Evolutionary conservation across 1,140 invertebrate genomes (phyloP), one percentile per base, ranked within the genome.

Genomic region (Sitobion miscanthi): DNA sequence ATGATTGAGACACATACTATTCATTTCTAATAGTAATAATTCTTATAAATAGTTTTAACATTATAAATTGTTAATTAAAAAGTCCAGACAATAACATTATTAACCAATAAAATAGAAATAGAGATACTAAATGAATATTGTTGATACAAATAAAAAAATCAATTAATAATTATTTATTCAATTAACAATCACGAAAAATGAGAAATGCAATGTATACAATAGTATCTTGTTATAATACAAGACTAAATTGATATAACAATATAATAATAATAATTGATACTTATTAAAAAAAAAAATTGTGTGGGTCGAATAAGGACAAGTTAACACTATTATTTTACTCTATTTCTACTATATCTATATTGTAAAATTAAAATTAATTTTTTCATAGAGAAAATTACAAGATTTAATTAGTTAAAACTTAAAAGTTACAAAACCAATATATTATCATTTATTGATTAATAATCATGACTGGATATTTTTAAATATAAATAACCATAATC

Each of bases 51-150:
- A 87, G 7, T n/a, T 87, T 42, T 52, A 89, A 90, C 8, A 90
- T 62, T 17, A 45, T 38, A 42, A 89, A 90, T 89, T 57, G 21
- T 57, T 89, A 89, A 25, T 90, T 90, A 38, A 62, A 62, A 90
- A 5, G 88, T 30, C 54, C 54, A 62, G 49, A 90, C 42, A 42
- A 90, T n/a, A 62, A 30, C 14, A 62, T 17, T 62, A 57, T 42
- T 90, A 90, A 90, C 2, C 54, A 90, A 90, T 62, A 90, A 57
- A 54, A 89, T 54, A 45, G 2, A 90, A 90, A 42, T 57, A 54
- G 11, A 25, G 0, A 23, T 42, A 25, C 17, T 47, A 62, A 77
- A 57, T 77, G n/a, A 52, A 52, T 54, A 52, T 11, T 52, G 17
- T 30, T n/a, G 30, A n/a, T 21, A 38, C 0, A 35, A 14, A 82